phyloP scores from a whole-genome alignment of 1,140 invertebrate genomes.

The Glossosoma conforme region DNA sequence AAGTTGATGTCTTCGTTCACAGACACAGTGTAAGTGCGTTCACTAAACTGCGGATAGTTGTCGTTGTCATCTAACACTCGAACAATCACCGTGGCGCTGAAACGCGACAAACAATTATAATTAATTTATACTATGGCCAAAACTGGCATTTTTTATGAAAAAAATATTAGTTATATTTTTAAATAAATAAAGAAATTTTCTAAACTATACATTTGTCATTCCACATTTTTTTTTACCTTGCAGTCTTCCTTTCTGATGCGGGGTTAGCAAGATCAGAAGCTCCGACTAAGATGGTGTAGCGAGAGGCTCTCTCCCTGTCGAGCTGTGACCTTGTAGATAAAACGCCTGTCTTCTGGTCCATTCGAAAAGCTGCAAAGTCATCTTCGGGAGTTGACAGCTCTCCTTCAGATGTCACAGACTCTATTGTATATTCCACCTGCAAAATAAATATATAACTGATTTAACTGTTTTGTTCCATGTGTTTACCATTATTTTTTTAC shows the following conservation, averaged over 20 bases:
- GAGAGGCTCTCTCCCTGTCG: constrained; percentile 82
- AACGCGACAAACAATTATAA: constrained; percentile 16
- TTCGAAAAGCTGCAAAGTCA: constrained; percentile 64
- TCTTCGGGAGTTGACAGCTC: constrained; percentile 39
- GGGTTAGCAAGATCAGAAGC: constrained; percentile 80
- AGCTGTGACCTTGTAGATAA: constrained; percentile 76
- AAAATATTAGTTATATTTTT: too few relatives aligned
- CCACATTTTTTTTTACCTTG: too few relatives aligned
- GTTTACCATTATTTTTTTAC: too few relatives aligned
- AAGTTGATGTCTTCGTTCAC: constrained; percentile 85
- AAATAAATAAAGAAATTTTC: too few relatives aligned
- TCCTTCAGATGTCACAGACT: constrained; percentile 59
- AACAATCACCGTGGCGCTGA: constrained; percentile 75
- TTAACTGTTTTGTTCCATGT: too few relatives aligned
- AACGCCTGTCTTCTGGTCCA: constrained; percentile 77
- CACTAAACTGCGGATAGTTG: constrained; percentile 92
- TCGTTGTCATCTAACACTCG: constrained; percentile 92
- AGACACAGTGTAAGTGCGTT: constrained; percentile 81
- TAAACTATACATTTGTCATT: too few relatives aligned
- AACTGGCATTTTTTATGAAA: not conserved
- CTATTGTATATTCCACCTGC: constrained; percentile 72
- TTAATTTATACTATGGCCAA: not conserved
- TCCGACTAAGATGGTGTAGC: constrained; percentile 80
- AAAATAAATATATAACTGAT: too few relatives aligned
- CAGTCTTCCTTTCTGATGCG: constrained; percentile 62